Base-by-base conservation (phyloP, 2,888 invertebrate genomes). In the Drosophila melanosoma region DNA sequence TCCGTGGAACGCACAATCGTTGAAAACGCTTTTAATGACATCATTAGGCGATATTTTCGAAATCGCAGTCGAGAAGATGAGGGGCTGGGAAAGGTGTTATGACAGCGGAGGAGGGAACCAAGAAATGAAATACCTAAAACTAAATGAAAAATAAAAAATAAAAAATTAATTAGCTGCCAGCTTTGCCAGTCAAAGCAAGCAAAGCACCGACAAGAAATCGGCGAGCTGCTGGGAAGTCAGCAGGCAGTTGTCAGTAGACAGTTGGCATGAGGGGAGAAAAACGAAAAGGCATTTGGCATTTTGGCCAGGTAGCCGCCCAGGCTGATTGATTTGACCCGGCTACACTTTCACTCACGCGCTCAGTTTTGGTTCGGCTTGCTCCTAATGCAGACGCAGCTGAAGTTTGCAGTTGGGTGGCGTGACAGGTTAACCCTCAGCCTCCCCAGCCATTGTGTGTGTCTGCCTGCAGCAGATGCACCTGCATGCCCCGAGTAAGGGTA, bases 271-370 rank as follows among this genome's bases (percentile, higher is more conserved):
- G 26, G 51, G 68, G 33, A 23, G 65, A 56, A 65, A 73, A 66
- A 70, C 56, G 61, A 56, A 63, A 69, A 69, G 49, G 52, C 57
- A 65, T 78, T 78, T 76, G 77, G 77, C 81, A 78, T 78, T 77
- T 74, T 74, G 72, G 76, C 71, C 82, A 72, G 87, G 87, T 83
- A 76, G 63, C 83, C 90, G 83, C 83, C 83, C 83, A 83, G 88
- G 65, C 88, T 87, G 88, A 83, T 83, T 89, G 83, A 89, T 83
- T 83, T 83, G 90, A 89, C 83, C 83, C 87, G 69, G 65, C 71
- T 33, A 54, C 74, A 83, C 83, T 83, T 83, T 83, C 83, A 83
- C 83, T 77, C 35, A n/a, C 60, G 23, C 23, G 45, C 23, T 45
- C 45, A 26, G 26, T 8, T 15, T 45, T 40, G 23, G 64, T 48